Base-by-base conservation (phyloP, 2,797 vertebrate genomes). In the Gallinago stenura region DNA sequence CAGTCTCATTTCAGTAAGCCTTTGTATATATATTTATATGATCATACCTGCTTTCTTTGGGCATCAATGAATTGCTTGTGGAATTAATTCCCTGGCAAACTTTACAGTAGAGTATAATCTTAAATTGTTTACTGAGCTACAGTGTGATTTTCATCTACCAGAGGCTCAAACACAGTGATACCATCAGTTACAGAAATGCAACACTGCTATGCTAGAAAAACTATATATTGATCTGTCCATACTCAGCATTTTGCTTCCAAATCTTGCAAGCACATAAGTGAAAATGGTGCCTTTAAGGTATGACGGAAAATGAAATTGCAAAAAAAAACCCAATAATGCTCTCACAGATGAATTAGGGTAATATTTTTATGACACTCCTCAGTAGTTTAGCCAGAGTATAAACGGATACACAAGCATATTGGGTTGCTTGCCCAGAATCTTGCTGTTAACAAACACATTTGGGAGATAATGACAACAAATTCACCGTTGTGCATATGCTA, bases 241-340 rank as follows among this genome's bases (percentile, higher is more conserved):
- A 30, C 25, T 82, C 66, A 93, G 61, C 31, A 54, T 80, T 91
- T 50, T 84, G 62, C 50, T 93, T 68, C 33, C 87, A 85, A 85
- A 83, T 26, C 57, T 85, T 85, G 64, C 71, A 78, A 77, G 43
- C 9, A 54, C 10, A 2, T 11, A 76, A 43, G 54, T 66, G 48
- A 92, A 91, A 96, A 94, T 58, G 33, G 17, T 86, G 62, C 48
- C 19, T 76, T 90, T 70, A 89, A 91, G 33, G 14, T 87, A 69
- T 85, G 76, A 81, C 1, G 3, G 54, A 82, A 89, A 95, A 96
- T 57, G 4, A 89, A 75, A 71, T 5, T 43, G 22, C 7, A 66
- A 22, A 28, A 78, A 82, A 60, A 60, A 13, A 5, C 16, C 58
- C 22, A 13, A n/a, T 6, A 61, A 26, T 17, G 14, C 14, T 31